Evolutionary conservation across 2,888 invertebrate genomes (phyloP), one percentile per base, ranked within the genome.

Genomic region (Drosophila subquinaria): DNA sequence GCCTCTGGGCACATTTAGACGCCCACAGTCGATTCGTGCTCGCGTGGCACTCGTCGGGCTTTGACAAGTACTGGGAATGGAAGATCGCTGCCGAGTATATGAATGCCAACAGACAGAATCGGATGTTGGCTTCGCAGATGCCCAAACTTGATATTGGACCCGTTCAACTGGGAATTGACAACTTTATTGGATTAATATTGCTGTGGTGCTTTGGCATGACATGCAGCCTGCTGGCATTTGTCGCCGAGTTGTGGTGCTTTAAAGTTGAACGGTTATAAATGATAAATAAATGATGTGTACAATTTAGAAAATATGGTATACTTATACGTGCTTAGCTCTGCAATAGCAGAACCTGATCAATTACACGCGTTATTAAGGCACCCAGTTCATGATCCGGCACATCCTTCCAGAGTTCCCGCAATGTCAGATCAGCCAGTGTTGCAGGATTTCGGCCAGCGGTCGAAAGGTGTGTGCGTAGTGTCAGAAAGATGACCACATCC

Each of bases 51-150:
- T 94, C 95, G 74, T 94, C 95, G 5, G 96, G 96, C 4, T 91
- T 96, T 11, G 91, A 95, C 69, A 92, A 94, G 40, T 94, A 94
- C 72, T 95, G 95, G 95, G 96, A 96, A 91, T 94, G 94, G 80
- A 83, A 80, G 33, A 84, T 91, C 3, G 72, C 79, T 0, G 81
- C 81, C 0, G 66, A 75, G 13, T 81, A 89, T n/a, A 76, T 90
- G 77, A 84, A 88, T 74, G 76, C 67, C 0, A 81, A 82, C 6
- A 61, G 88, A 4, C 92, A 92, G 53, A 82, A 87, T 48, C 86
- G 82, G 13, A 81, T 92, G 15, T 64, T 73, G 2, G 80, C 84
- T 0, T 90, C 91, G 0, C 71, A 74, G 33, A 77, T 64, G 20
- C 77, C 65, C 0, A 80, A 71, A 53, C 62, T 82, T 8, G 83